These are phyloP conservation scores for Dinomys branickii DNA, from an alignment of 2,113 vertebrate species.

Conservation along the genomic window DNA sequence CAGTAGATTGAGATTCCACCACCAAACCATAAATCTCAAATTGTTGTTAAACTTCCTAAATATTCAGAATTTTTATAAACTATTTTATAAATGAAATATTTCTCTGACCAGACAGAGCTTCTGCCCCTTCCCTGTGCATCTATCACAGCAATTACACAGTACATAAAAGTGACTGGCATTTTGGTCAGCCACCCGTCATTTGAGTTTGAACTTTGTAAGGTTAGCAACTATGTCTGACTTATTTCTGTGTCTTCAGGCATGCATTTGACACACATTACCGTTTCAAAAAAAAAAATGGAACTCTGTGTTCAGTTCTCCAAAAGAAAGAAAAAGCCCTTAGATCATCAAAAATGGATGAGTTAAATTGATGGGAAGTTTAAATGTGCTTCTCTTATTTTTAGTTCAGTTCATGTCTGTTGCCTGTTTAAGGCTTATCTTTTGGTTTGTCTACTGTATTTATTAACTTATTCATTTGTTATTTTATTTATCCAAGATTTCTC, in stretches of 20 bases:
- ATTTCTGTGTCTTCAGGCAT: conserved; percentile 37
- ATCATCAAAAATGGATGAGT: background rate
- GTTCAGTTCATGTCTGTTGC: background rate
- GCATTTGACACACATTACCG: background rate
- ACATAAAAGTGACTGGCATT: background rate
- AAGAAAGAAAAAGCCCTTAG: background rate
- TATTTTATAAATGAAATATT: conserved; percentile 9
- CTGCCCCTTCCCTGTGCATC: background rate
- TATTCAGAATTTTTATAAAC: conserved; percentile 6
- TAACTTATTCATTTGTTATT: background rate
- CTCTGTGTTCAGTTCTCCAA: background rate
- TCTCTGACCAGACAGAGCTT: conserved; percentile 4
- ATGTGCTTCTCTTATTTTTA: background rate
- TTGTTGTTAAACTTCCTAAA: conserved; percentile 33
- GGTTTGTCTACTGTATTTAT: background rate
- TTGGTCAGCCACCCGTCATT: background rate
- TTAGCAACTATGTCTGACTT: background rate
- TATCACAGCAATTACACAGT: background rate
- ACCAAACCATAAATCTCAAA: conserved; percentile 23
- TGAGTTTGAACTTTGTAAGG: conserved; percentile 20
- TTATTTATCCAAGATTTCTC: background rate
- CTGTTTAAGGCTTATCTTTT: background rate
- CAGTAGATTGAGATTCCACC: background rate
- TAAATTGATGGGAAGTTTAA: background rate
- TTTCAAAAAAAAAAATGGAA: conserved; percentile 48